Percentiles rank a stretch among this genome's conserved stretches.
These are phyloP conservation scores for Lepilemur ruficaudatus DNA, from an alignment of 2,797 vertebrate genomes.

Conservation along the genomic window DNA sequence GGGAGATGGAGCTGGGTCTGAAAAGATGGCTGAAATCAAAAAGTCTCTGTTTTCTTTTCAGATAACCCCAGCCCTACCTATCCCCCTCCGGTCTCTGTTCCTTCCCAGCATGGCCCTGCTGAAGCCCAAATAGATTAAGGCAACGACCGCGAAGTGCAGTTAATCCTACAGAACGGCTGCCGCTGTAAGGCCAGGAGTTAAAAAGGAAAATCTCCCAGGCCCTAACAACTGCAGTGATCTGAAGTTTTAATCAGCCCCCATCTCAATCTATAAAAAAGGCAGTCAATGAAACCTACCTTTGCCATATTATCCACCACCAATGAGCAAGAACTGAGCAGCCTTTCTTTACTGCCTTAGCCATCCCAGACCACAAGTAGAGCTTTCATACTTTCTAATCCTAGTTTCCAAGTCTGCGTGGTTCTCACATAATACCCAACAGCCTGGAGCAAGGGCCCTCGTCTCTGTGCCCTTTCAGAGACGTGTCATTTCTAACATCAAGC, in stretches of 20 bases:
- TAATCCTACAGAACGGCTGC: constrained; percentile 81
- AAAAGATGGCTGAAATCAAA: constrained; percentile 81
- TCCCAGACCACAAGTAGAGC: constrained; percentile 84
- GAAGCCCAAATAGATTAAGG: constrained; percentile 82
- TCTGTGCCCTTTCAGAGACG: constrained; percentile 84
- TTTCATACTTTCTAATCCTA: constrained; percentile 90
- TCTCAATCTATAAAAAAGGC: constrained; percentile 78
- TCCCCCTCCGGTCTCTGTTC: constrained; percentile 73
- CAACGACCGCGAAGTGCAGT: constrained; percentile 73
- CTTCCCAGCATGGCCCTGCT: constrained; percentile 81
- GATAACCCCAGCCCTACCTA: constrained; percentile 80
- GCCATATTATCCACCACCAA: constrained; percentile 86
- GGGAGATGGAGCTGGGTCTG: constrained; percentile 63
- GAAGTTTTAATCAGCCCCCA: constrained; percentile 82
- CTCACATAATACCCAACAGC: constrained; percentile 89
- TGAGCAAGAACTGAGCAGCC: constrained; percentile 87
- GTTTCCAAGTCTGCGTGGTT: constrained; percentile 85
- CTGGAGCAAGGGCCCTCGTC: constrained; percentile 84
- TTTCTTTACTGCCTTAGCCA: constrained; percentile 83
- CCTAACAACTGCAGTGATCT: constrained; percentile 79
- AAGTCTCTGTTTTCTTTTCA: constrained; percentile 84
- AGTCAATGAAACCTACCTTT: constrained; percentile 86
- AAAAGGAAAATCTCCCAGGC: constrained; percentile 79
- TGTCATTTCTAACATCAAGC: constrained; percentile 89
- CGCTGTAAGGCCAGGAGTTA: constrained; percentile 83